These are phyloP conservation scores for Aspiorhynchus laticeps DNA, from an alignment of 2,113 vertebrate species.

Conservation along the genomic window DNA sequence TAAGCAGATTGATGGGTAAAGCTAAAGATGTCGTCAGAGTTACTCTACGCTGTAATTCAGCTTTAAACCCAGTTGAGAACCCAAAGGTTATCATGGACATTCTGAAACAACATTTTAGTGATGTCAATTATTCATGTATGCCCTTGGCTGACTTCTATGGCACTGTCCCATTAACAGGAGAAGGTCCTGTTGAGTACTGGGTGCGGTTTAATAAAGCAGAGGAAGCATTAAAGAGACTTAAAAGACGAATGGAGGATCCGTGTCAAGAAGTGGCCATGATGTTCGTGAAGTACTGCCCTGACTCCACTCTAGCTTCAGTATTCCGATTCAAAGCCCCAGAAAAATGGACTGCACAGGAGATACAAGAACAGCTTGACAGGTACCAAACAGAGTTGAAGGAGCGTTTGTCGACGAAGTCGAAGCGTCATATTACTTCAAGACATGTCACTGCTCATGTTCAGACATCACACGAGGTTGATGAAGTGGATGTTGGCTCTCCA, in stretches of 20 bases:
- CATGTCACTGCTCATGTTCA: background rate
- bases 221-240: background rate
- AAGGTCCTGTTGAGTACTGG: background rate
- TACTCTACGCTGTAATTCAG: too few species aligned
- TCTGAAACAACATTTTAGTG: background rate
- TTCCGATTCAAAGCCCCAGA: slow-evolving; percentile 18
- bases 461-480: background rate
- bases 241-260: background rate
- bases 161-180: background rate
- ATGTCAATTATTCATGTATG: background rate
- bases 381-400: background rate
- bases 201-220: background rate
- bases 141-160: slow-evolving; percentile 16
- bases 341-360: background rate
- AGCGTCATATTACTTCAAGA: background rate
- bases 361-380: background rate
- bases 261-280: slow-evolving; percentile 19
- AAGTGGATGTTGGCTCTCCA: background rate
- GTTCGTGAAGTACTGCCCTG: slow-evolving; percentile 9
- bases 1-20: background rate
- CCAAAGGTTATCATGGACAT: background rate
- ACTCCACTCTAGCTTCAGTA: background rate
- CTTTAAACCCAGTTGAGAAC: too few species aligned
- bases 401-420: background rate
- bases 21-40: too few species aligned